Conservation (phyloP, 2,797 vertebrate species). For the Premnoplex brunnescens region DNA sequence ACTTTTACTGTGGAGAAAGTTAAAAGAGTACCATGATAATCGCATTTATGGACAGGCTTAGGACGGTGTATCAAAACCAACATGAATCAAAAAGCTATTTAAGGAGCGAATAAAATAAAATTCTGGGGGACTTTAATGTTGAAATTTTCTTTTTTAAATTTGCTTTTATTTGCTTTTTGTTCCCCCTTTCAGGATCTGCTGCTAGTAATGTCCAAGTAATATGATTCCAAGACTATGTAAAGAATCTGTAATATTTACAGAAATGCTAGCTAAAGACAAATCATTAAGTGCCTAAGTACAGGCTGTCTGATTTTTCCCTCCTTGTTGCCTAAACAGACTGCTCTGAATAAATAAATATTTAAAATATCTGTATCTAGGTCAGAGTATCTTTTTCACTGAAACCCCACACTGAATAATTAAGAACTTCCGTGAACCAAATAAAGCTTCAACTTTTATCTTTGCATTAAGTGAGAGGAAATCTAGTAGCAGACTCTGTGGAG, state of each 20-base stretch:
- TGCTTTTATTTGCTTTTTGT: background rate
- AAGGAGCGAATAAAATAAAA: background rate
- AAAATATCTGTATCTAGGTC: background rate
- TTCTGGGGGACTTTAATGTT: background rate
- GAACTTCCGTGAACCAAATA: background rate
- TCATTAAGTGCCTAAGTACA: background rate
- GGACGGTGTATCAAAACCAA: background rate
- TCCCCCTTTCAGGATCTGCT: background rate
- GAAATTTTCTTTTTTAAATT: background rate
- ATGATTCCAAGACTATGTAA: background rate
- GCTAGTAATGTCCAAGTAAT: background rate
- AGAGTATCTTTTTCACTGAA: background rate
- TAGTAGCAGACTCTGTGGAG: background rate
- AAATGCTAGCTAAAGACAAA: background rate
- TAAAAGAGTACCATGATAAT: background rate
- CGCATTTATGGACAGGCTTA: background rate
- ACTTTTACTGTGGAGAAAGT: background rate
- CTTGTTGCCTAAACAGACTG: background rate
- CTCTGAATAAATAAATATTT: background rate
- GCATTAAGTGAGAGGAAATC: background rate
- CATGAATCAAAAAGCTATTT: background rate
- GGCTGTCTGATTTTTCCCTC: background rate
- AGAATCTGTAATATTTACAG: background rate
- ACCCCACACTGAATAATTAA: background rate
- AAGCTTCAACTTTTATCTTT: background rate